phyloP scores from a whole-genome alignment of 2,113 vertebrate species.

The Oxyura jamaicensis region DNA sequence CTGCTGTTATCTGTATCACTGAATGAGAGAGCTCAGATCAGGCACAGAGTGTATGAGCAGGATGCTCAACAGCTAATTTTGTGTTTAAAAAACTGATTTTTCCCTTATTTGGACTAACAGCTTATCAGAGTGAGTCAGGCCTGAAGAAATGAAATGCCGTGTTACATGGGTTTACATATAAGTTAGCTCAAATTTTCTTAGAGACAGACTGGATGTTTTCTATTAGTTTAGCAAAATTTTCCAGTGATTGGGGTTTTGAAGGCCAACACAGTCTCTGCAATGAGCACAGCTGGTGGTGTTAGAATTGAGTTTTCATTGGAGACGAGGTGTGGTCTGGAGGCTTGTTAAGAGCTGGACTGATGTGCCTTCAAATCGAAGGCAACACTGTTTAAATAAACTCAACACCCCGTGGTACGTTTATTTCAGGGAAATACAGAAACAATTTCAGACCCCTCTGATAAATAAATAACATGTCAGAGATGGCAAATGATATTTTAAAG shows the following conservation, averaged over 20 bases:
- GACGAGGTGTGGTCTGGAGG: neutral
- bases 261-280: neutral
- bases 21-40: neutral
- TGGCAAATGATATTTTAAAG: neutral
- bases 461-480: neutral
- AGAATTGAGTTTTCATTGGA: neutral
- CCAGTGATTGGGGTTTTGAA: neutral
- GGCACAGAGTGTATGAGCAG: neutral
- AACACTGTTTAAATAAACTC: neutral
- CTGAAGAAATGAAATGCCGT: neutral
- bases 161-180: constrained; percentile 12
- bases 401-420: fast-evolving
- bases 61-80: constrained; percentile 30
- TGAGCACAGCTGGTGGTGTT: neutral
- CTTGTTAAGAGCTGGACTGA: neutral
- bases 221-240: constrained; percentile 3
- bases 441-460: neutral
- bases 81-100: neutral
- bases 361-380: neutral
- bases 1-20: neutral
- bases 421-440: neutral
- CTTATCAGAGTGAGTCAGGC: constrained; percentile 45
- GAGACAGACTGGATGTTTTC: neutral
- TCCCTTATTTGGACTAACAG: neutral
- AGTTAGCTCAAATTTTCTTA: constrained; percentile 15